These are phyloP conservation scores for Dendrocincla fuliginosa DNA, from an alignment of 2,797 vertebrate genomes.

Conservation along the genomic window DNA sequence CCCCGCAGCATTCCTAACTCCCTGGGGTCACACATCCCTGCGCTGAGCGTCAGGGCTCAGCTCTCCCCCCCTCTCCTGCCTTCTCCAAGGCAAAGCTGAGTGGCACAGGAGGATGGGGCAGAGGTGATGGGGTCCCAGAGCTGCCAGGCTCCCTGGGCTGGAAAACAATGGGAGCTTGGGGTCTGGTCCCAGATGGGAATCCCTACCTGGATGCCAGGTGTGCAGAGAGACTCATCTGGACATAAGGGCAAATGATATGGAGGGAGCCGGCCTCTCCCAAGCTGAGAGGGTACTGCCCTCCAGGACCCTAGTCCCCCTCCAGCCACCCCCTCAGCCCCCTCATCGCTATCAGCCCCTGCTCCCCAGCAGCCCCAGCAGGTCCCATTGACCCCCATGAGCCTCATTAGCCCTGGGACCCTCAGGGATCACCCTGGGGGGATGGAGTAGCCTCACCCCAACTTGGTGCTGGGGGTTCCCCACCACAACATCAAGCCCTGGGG, in stretches of 20 bases:
- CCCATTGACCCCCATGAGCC: accelerated
- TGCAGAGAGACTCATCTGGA: neutral
- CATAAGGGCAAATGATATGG: neutral
- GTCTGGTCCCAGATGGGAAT: neutral
- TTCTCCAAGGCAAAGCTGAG: too few species aligned
- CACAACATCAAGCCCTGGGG: accelerated
- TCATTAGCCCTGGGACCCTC: accelerated
- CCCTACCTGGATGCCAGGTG: neutral
- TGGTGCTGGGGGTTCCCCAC: neutral
- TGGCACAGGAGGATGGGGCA: neutral
- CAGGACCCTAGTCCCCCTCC: too few species aligned
- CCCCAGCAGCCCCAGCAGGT: neutral
- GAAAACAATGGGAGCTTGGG: neutral
- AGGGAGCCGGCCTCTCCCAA: accelerated
- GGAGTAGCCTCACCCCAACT: neutral
- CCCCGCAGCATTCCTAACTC: neutral
- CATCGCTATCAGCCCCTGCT: too few species aligned
- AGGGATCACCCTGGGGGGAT: too few species aligned
- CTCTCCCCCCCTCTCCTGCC: accelerated
- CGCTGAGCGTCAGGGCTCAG: neutral
- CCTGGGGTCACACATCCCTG: neutral
- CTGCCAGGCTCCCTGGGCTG: neutral
- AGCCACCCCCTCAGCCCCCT: too few species aligned
- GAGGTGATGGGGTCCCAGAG: neutral
- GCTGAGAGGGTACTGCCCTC: neutral